phyloP scores from a whole-genome alignment of 2,797 vertebrate genomes.

The Tarsius wallacei region DNA sequence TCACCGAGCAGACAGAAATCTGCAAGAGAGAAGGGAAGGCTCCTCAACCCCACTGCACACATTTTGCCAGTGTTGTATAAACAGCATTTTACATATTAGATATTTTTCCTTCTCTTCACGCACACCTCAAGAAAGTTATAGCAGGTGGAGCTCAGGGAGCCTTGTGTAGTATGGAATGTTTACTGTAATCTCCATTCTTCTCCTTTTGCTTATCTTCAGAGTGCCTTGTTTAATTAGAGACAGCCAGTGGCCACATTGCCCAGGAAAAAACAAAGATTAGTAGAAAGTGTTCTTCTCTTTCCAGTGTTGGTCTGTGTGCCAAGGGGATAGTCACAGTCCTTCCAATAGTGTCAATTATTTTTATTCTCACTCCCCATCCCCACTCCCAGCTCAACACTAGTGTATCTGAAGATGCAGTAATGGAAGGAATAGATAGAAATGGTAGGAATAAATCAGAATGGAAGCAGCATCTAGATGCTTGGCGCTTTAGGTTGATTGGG shows the following conservation, averaged over 20 bases:
- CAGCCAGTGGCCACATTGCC: background rate
- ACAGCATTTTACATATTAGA: background rate
- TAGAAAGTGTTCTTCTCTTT: background rate
- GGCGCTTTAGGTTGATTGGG: background rate
- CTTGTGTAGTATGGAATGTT: background rate
- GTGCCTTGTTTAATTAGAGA: background rate
- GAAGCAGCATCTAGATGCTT: background rate
- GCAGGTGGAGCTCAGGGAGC: background rate
- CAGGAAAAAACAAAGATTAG: background rate
- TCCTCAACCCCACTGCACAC: fast-evolving
- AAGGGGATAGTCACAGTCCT: background rate
- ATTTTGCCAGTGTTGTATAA: background rate
- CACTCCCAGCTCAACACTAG: background rate
- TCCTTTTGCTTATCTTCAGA: background rate
- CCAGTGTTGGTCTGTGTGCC: background rate
- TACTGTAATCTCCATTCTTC: background rate
- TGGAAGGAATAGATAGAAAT: background rate
- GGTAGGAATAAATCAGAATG: background rate
- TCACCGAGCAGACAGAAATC: background rate
- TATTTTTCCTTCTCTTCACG: background rate
- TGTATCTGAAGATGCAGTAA: background rate
- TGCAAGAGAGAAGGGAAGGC: background rate
- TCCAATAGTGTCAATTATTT: background rate
- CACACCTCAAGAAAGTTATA: background rate
- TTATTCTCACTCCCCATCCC: background rate